Conservation (phyloP, 2,888 invertebrate species). For the Polyploca ridens region DNA sequence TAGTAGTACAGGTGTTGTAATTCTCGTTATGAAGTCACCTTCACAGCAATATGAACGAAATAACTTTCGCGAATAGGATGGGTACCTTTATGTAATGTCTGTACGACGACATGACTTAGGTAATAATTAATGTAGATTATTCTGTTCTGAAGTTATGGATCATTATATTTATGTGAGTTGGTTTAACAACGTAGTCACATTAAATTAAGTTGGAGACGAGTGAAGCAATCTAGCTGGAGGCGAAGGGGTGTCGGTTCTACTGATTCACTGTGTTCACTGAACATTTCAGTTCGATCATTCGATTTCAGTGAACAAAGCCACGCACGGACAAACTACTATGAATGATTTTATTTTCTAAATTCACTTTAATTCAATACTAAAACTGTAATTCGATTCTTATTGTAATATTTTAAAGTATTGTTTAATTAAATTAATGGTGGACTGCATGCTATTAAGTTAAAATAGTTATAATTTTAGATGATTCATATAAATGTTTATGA, state of each 20-base stretch:
- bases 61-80: neutral
- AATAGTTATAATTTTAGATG: no score
- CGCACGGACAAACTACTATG: slow-evolving; percentile 23
- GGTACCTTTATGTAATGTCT: neutral
- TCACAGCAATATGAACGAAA: neutral
- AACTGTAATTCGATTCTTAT: no score
- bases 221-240: slow-evolving; percentile 37
- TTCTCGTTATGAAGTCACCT: neutral
- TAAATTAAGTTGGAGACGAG: slow-evolving; percentile 36
- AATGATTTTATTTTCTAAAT: neutral
- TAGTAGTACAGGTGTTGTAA: neutral
- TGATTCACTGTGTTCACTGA: slow-evolving; percentile 53
- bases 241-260: slow-evolving; percentile 42
- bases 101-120: slow-evolving; percentile 12
- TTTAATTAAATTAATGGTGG: no score
- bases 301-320: slow-evolving; percentile 53
- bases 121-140: slow-evolving; percentile 21
- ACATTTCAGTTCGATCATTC: slow-evolving; percentile 59
- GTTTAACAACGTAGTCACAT: slow-evolving; percentile 36
- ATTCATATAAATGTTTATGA: no score
- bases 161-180: slow-evolving; percentile 20
- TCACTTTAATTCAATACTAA: neutral
- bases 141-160: slow-evolving; percentile 17
- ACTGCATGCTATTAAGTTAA: no score
- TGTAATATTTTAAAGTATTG: no score